phyloP scores from a whole-genome alignment of 2,888 invertebrate genomes.

The Lasioglossum pauxillum region DNA sequence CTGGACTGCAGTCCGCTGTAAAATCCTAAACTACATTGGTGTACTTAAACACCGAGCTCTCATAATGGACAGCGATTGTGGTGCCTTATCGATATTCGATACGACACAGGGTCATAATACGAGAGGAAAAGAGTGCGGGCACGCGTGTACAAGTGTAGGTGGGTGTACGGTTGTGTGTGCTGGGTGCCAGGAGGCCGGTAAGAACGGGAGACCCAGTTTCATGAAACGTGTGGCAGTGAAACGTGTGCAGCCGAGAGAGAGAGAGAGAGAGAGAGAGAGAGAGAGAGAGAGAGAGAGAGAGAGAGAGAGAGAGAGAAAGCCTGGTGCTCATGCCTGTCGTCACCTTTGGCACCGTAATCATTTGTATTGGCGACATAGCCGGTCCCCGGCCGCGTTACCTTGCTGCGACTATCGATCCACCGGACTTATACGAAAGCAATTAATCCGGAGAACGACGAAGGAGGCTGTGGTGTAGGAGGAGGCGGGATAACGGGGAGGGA shows the following conservation, averaged over 20 bases:
- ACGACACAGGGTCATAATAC: constrained; percentile 56
- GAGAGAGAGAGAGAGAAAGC: neutral
- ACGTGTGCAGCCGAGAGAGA: neutral
- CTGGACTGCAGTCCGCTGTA: neutral
- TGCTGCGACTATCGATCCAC: constrained; percentile 48
- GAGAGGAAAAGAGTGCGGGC: constrained; percentile 18
- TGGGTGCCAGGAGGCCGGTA: constrained; percentile 29
- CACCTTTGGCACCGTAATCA: constrained; percentile 50
- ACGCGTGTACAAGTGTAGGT: neutral
- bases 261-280: neutral
- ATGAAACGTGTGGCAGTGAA: constrained; percentile 15
- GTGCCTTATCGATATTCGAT: constrained; percentile 68
- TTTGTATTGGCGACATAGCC: constrained; percentile 42
- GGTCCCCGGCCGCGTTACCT: constrained; percentile 3
- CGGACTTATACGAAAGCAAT: constrained; percentile 72
- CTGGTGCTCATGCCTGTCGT: constrained; percentile 22
- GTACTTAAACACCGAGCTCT: constrained; percentile 43
- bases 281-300: neutral
- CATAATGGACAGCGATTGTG: constrained; percentile 43
- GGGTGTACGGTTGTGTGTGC: neutral
- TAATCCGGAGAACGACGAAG: constrained; percentile 65
- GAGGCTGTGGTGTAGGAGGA: constrained; percentile 16
- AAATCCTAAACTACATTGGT: neutral
- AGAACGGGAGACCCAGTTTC: constrained; percentile 38
- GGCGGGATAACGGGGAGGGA: constrained; percentile 10